Evolutionary conservation across 2,888 invertebrate genomes (phyloP), one percentile per base, ranked within the genome.

Genomic region (Drosophila fulvimacula): DNA sequence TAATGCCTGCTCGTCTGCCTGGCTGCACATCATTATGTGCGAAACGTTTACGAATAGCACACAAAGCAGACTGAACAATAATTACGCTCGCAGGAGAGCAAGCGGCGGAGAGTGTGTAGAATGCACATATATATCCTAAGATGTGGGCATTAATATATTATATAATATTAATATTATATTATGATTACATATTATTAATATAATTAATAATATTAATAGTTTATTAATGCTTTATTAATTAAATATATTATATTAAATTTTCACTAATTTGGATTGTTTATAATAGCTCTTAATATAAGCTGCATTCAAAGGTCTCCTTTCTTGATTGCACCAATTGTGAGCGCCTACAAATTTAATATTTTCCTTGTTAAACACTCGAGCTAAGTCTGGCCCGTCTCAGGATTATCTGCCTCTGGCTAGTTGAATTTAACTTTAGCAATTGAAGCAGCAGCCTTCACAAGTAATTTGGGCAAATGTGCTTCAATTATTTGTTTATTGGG

Each of bases 401-500:
- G 17, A 3, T n/a, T 38, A 17, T 10, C 3, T 7, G 9, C 30
- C 30, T 30, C 30, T 30, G 9, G 9, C 30, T 1, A 34, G 34
- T 34, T 30, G 10, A 30, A 30, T 3, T 10, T 0, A 30, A 30
- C 10, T 30, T 30, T 5, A 10, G 27, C 5, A 5, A 27, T 11
- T 5, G 17, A 9, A n/a, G n/a, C n/a, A 32, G n/a, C 52, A 65
- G 74, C 39, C 24, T n/a, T 55, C 11, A 24, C 58, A 74, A 48
- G 27, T 49, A 41, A 61, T 57, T 57, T 68, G 19, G 27, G 17
- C 56, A 44, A 51, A 68, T 44, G 10, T 70, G 63, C 39, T 68
- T 63, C 58, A 74, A 72, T 72, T 87, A 81, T 69, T 34, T 9
- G 55, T 66, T 77, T 72, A 73, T 69, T 74, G 64, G 67, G 65